Base-by-base conservation (phyloP, 2,888 invertebrate genomes). In the Campaea margaritaria region DNA sequence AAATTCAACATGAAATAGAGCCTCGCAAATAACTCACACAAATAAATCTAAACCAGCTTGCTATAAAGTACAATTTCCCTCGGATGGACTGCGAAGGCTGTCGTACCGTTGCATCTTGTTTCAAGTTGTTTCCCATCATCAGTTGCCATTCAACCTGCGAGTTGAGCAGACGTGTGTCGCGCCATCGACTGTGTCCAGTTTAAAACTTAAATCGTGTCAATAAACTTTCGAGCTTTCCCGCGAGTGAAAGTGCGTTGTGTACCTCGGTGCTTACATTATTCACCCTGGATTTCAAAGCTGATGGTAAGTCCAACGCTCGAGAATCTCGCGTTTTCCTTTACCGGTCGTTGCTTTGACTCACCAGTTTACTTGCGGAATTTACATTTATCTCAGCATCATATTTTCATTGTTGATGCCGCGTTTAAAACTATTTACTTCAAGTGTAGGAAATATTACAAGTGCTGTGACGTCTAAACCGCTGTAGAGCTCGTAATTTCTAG, bases 231-330 rank as follows among this genome's bases (percentile, higher is more conserved):
- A 70, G 73, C 75, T 77, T 72, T 60, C 63, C 70, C 72, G 81
- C 74, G 70, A 74, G 77, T 79, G 75, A 58, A 68, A 69, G 66
- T 79, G 76, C 73, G 78, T 63, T 67, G 69, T 66, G 59, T 70
- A 65, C 13, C 47, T 57, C 58, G 69, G 70, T 68, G 73, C 56
- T 62, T 34, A 72, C n/a, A 68, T 58, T 71, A 63, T 70, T 69
- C 89, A 88, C 73, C 80, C 88, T 89, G 89, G 89, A 89, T 88
- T 82, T 83, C 79, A 77, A 81, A 71, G 72, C 81, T 70, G 80
- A 85, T 78, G 89, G 89, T 89, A 77, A 69, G 80, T 45, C 9
- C 57, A n/a, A 10, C n/a, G 45, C 42, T 55, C 39, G 38, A 52
- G 48, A 52, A 52, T 56, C 45, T 56, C 27, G 44, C 43, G 34